Evolutionary conservation across 2,797 vertebrate species (phyloP), one percentile per base, ranked within the genome.

Genomic region (Alca torda): DNA sequence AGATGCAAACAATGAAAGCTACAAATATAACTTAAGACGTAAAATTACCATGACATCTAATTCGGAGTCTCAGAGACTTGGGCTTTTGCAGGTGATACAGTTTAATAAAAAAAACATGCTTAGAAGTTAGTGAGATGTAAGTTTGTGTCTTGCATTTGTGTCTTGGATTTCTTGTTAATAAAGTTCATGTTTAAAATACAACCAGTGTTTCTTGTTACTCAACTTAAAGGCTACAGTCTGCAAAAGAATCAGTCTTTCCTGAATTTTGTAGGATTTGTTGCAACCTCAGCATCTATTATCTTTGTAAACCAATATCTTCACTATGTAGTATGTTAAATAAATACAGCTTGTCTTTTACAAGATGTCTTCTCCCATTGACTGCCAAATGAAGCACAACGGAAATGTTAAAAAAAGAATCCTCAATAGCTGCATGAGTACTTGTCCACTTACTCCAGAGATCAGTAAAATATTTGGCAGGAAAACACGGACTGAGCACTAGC

Each of bases 381-480:
- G 70, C 64, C 43, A 94, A 90, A 78, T 76, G 43, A 96, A 95
- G 72, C 54, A 86, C 59, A 94, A 87, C 82, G 92, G 77, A 87
- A 94, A 90, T 74, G 65, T 78, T 96, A 45, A 31, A 70, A 64
- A 84, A 93, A 70, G 45, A 75, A 89, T 78, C 30, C 45, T 86
- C 31, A 37, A 45, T 64, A 72, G 16, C 61, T 81, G 25, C 21
- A 17, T 63, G 53, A 90, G 57, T 84, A 85, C 46, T 86, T 72
- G 60, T 91, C 84, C 93, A 50, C 72, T 90, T 73, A 91, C 78
- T 87, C 86, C 70, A 65, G 77, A 95, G 86, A 93, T 93, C 64
- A 95, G 93, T 69, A 93, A 96, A 85, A 91, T 76, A 13, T 77
- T 97, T 96, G 91, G 87, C 95, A 93, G 76, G 68, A 90, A 84